Base-by-base conservation (phyloP, 2,797 vertebrate genomes). In the Anguilla marmorata region DNA sequence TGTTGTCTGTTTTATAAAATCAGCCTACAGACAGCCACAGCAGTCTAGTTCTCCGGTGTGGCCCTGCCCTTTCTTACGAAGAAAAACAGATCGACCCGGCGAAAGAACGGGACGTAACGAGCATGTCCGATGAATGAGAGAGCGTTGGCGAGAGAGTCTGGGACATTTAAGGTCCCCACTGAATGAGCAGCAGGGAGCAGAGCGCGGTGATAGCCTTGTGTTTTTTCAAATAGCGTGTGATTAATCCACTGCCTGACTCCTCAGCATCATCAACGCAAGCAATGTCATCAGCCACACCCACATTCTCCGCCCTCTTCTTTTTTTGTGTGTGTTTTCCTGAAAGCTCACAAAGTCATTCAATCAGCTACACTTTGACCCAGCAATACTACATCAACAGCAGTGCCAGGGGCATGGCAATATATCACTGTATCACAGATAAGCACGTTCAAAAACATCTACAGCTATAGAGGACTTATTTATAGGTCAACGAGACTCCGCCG, bases 401-500 rank as follows among this genome's bases (percentile, higher is more conserved):
- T 56, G 63, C 50, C 45, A 52, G 27, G 21, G 60, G 63, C 50
- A 33, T 8, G 45, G 66, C 24, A 74, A 45, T 37, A 24, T 27
- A 88, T 85, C 84, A 79, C 52, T 54, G 56, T n/a, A 56, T 45
- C 83, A 21, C 50, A 85, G 50, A 88, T 85, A n/a, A 33, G 69
- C 45, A 24, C 11, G 33, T 30, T 27, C 37, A 14, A 54, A 79
- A 24, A 50, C 66, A 45, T 60, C 87, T 85, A 84, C 21, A 19
- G 83, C 52, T 33, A 19, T 58, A 93, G 86, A 19, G 87, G 89
- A 45, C 91, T 89, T 33, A n/a, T 30, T n/a, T 86, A 30, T 50
- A 54, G 41, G 45, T 74, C 58, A 86, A 41, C 50, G 19, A 52
- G 45, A 30, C 63, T 66, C 85, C 14, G 85, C 21, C 21, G 48